Evolutionary conservation across 2,797 vertebrate species (phyloP), one percentile per base, ranked within the genome.

Genomic region (Tinamus major): DNA sequence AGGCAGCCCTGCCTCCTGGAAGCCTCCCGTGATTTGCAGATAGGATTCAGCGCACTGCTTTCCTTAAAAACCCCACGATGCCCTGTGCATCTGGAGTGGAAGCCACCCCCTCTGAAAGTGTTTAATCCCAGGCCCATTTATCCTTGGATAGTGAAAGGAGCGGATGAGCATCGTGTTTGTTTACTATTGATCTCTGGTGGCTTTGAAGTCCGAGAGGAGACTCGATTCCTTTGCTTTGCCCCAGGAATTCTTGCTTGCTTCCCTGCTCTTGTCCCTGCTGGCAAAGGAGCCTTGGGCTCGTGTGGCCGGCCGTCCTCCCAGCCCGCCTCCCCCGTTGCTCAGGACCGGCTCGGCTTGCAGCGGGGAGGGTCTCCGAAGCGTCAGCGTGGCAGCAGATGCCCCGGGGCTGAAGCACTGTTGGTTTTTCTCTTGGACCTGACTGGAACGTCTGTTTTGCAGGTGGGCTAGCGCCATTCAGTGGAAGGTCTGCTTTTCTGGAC

Each of bases 391-490:
- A 29, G 44, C 31, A 49, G 2, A 6, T 5, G 8, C 51, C 13
- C 37, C 69, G 41, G 9, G 49, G 1, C 2, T 0, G 15, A 13
- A 48, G 59, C 26, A 5, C 13, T 2, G 0, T 42, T 6, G 61
- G 0, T 21, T 51, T 7, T 0, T 69, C 27, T 17, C 33, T 8
- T 29, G 8, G 11, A 31, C 3, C n/a, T 56, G 1, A 9, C 0
- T 15, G 37, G 5, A 1, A 10, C 33, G 8, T 55, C 39, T 80
- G 12, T 81, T 70, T 93, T 83, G 4, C 87, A 98, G 98, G 92
- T 44, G 97, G 96, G 6, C 39, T 96, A 46, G 94, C 97, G 0
- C 59, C 42, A 0, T 88, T 95, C 70, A 44, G 42, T 41, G 83
- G 84, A 13, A 74, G 51, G n/a, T 19, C 96, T 3, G 27, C 71